phyloP scores from a whole-genome alignment of 2,113 vertebrate genomes.

The Pangasianodon hypophthalmus region DNA sequence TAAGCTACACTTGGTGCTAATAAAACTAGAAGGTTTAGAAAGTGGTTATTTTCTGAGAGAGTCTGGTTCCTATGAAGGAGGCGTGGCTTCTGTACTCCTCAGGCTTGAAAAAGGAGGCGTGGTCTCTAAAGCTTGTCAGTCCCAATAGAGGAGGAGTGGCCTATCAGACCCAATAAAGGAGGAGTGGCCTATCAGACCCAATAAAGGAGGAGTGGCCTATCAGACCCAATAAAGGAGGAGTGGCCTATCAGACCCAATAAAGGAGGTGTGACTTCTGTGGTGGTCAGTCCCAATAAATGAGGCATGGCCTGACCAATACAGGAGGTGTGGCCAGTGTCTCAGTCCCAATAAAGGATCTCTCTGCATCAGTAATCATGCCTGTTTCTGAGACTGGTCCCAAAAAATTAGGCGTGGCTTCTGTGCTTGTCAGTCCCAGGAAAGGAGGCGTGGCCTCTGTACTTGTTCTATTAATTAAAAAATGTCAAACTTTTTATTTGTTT shows the following conservation, averaged over 20 bases:
- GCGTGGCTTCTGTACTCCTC: no score
- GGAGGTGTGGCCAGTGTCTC: neutral
- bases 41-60: neutral
- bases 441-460: neutral
- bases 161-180: no score
- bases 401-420: neutral
- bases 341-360: neutral
- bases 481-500: neutral
- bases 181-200: neutral
- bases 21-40: neutral
- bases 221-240: no score
- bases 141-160: neutral
- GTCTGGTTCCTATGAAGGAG: no score
- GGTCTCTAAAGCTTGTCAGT: no score
- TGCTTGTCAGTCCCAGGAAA: neutral
- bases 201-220: no score
- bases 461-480: neutral
- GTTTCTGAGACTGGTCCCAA: neutral
- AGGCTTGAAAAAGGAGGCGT: no score
- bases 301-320: neutral
- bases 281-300: no score
- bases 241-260: no score
- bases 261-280: no score
- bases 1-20: no score
- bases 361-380: neutral